A percentile compares a stretch with the other conserved stretches of the same genome.
Conservation (phyloP, 2,888 invertebrate species). For the Nomada hirtipes region DNA sequence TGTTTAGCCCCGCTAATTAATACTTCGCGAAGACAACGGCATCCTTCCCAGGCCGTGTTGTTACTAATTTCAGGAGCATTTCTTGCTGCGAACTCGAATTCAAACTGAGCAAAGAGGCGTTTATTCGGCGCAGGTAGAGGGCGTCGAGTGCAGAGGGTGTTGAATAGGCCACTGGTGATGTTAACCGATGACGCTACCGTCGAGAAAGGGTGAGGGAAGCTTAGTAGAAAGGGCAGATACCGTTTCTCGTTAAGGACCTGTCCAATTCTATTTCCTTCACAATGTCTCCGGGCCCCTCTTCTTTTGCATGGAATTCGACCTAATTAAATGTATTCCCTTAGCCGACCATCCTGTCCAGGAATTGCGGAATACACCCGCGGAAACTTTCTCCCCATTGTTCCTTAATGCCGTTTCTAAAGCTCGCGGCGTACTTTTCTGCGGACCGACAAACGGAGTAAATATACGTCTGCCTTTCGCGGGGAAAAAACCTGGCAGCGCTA, state of each 20-base stretch:
- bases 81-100: constrained; percentile 14
- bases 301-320: constrained; percentile 61
- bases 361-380: constrained; percentile 13
- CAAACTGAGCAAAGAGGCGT: constrained; percentile 6
- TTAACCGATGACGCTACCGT: constrained; percentile 25
- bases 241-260: constrained; percentile 65
- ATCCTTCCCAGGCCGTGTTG: background rate
- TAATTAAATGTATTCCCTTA: constrained; percentile 69
- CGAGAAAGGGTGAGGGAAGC: constrained; percentile 5
- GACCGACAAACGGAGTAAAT: background rate
- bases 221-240: constrained; percentile 33
- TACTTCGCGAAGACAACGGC: background rate
- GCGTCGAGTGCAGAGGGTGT: background rate
- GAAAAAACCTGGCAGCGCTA: background rate
- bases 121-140: constrained; percentile 18
- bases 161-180: constrained; percentile 19
- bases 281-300: constrained; percentile 26
- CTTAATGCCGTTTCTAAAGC: constrained; percentile 12
- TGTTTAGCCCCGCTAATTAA: background rate
- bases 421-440: background rate
- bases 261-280: constrained; percentile 47
- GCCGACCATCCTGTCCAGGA: constrained; percentile 42
- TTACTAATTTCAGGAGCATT: constrained; percentile 2
- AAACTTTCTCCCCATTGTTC: constrained; percentile 27
- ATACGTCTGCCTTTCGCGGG: background rate